A percentile compares a stretch with the other conserved stretches of the same genome.
These are phyloP conservation scores for Myrmecophaga tridactyla DNA, from an alignment of 2,113 vertebrate genomes.

Conservation along the genomic window DNA sequence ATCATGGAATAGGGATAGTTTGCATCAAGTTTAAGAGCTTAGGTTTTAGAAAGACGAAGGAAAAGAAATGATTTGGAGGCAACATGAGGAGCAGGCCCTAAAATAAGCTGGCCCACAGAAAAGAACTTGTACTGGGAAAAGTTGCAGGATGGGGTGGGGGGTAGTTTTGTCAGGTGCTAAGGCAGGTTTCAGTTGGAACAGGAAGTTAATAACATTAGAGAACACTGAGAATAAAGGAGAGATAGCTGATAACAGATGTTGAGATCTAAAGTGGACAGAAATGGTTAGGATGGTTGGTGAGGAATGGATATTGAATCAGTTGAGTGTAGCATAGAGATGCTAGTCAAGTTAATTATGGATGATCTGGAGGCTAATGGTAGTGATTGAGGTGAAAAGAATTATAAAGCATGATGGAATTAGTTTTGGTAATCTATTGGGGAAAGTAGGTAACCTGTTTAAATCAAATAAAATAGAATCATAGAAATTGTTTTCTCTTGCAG, in stretches of 20 bases:
- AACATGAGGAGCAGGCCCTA: not conserved
- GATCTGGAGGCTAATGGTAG: not conserved
- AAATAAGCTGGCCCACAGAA: not conserved
- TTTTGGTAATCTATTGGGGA: not conserved
- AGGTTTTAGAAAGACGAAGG: not conserved
- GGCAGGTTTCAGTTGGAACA: not conserved
- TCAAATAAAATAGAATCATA: not conserved
- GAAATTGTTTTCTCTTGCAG: not conserved
- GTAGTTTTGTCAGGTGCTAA: not conserved
- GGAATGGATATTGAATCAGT: not conserved
- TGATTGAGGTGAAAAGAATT: not conserved
- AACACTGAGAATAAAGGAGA: conserved; percentile 21
- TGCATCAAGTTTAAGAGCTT: not conserved
- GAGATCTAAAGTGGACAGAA: conserved; percentile 1
- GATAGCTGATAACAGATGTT: not conserved
- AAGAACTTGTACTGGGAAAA: not conserved
- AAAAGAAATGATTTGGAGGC: conserved; percentile 2
- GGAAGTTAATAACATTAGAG: conserved; percentile 47
- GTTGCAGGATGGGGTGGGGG: not conserved
- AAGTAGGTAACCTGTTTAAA: not conserved
- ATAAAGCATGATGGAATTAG: not conserved
- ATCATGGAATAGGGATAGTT: not conserved
- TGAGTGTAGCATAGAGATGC: not conserved
- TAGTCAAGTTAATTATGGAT: not conserved
- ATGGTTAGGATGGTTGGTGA: not conserved